phyloP scores from a whole-genome alignment of 2,797 vertebrate species.

The Microctenopoma stevenorrisi region DNA sequence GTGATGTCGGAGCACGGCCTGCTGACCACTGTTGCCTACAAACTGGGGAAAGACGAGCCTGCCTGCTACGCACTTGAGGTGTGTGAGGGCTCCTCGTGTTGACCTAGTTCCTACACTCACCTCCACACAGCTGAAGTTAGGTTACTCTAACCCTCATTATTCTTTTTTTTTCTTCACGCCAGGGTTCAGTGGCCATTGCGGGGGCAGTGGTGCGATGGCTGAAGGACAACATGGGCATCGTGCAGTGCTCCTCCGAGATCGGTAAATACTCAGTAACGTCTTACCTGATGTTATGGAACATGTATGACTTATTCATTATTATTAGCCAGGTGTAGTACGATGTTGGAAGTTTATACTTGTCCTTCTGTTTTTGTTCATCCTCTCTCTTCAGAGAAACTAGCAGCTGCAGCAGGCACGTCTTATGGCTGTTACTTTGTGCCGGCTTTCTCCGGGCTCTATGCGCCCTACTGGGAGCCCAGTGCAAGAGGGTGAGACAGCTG shows the following conservation, averaged over 20 bases:
- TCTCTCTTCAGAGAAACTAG: constrained; percentile 87
- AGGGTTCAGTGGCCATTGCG: constrained; percentile 98
- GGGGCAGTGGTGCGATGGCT: constrained; percentile 96
- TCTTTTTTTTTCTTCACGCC: constrained; percentile 1
- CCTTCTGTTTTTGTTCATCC: background rate
- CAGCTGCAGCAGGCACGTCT: constrained; percentile 91
- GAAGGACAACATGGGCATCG: constrained; percentile 95
- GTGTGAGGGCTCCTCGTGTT: background rate
- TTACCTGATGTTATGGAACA: rapidly evolving
- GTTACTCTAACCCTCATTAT: no score
- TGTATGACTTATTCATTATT: background rate
- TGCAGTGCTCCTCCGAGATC: constrained; percentile 89
- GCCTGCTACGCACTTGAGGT: constrained; percentile 95
- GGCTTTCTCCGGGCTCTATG: constrained; percentile 97
- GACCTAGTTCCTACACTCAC: background rate
- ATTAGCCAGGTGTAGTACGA: background rate
- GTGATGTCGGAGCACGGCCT: constrained; percentile 96
- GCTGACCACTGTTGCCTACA: constrained; percentile 95
- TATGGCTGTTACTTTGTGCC: constrained; percentile 98
- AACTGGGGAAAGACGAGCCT: constrained; percentile 90
- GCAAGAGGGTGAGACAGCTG: constrained; percentile 90
- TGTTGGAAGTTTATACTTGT: no score
- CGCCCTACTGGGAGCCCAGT: constrained; percentile 96
- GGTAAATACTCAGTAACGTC: constrained; percentile 77
- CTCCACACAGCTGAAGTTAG: background rate